These are phyloP conservation scores for Natator depressus DNA, from an alignment of 2,113 vertebrate genomes.

Conservation along the genomic window DNA sequence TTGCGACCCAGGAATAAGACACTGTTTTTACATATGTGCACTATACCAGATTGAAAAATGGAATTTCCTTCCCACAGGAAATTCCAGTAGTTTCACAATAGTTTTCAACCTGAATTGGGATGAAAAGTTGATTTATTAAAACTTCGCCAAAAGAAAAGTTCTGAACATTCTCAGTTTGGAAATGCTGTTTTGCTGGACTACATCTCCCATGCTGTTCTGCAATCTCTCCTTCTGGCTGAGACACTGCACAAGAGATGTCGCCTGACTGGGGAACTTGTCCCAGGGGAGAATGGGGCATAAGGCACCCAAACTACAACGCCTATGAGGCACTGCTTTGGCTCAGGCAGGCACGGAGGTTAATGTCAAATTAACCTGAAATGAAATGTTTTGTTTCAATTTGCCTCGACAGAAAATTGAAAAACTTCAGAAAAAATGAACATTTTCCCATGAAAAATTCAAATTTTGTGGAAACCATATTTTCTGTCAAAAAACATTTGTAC, in stretches of 20 bases:
- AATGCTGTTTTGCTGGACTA: background rate
- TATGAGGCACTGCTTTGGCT: background rate
- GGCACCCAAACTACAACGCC: background rate
- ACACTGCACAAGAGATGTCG: fast-evolving
- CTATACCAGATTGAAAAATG: background rate
- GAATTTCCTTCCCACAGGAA: background rate
- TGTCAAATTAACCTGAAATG: background rate
- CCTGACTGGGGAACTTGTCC: background rate
- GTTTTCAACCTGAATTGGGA: background rate
- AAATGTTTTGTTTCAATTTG: background rate
- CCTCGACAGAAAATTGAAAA: background rate
- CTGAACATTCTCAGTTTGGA: background rate
- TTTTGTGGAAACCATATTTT: background rate
- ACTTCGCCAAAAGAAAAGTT: background rate
- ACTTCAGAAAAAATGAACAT: background rate
- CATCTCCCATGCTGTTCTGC: fast-evolving
- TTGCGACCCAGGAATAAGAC: background rate
- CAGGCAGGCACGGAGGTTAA: background rate
- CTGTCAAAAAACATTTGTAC: background rate
- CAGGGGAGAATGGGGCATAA: fast-evolving
- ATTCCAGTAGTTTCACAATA: background rate
- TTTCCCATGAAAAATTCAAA: background rate
- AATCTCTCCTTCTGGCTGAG: background rate
- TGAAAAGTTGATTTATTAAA: background rate
- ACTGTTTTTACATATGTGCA: background rate